These are phyloP conservation scores for Cheiracanthium punctorium DNA, from an alignment of 2,888 invertebrate species.

Conservation along the genomic window DNA sequence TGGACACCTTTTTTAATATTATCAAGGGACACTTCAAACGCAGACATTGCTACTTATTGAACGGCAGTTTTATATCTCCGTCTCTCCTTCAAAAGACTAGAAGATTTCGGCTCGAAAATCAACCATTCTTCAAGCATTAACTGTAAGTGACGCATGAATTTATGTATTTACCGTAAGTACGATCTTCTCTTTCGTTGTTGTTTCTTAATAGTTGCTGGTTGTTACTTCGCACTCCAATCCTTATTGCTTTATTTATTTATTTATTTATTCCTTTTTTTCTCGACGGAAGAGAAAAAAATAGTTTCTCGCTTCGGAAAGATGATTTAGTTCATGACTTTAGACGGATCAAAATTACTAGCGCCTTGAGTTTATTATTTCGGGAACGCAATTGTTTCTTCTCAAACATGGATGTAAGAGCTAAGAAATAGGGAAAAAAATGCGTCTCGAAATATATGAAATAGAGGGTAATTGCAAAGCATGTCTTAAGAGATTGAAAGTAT, in stretches of 20 bases:
- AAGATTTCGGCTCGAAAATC: constrained; percentile 18
- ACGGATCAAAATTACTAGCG: background rate
- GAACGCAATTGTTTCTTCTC: background rate
- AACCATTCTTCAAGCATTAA: background rate
- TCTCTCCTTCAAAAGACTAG: background rate
- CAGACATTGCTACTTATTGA: constrained; percentile 1
- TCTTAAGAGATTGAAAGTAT: background rate
- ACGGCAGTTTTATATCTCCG: constrained; percentile 18
- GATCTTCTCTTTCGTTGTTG: too few species aligned
- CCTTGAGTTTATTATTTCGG: constrained; percentile 7
- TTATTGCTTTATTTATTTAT: background rate
- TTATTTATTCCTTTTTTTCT: too few species aligned
- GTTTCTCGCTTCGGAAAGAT: background rate
- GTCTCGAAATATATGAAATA: constrained; percentile 1
- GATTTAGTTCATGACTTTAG: constrained; percentile 16
- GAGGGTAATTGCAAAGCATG: background rate
- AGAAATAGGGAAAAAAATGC: constrained; percentile 4
- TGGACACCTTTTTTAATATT: constrained; percentile 4
- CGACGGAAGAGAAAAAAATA: background rate
- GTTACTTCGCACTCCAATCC: background rate
- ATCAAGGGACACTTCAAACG: background rate
- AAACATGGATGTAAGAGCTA: background rate
- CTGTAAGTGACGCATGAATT: constrained; percentile 3
- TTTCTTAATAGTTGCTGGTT: too few species aligned
- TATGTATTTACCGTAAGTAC: background rate